Evolutionary conservation across 2,888 invertebrate genomes (phyloP).

Genomic region (Leucophora obtusa): DNA sequence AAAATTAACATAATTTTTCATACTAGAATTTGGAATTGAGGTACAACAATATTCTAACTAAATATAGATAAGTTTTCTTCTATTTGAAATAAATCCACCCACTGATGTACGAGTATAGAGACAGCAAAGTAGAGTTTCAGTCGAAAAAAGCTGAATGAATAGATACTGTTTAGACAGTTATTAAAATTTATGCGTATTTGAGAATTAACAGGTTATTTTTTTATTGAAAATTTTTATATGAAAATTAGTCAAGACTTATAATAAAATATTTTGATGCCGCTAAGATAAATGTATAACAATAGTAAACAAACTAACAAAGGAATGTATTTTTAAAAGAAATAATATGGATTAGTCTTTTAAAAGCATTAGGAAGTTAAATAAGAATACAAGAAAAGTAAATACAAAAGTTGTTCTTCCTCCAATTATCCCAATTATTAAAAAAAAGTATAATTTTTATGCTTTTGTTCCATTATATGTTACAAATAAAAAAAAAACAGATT

Average conservation of each 20-base stretch:
- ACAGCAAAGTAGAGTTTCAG: background rate
- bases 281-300: constrained; percentile 6
- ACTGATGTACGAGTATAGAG: background rate
- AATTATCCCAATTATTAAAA: too few species aligned
- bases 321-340: too few species aligned
- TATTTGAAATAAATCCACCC: background rate
- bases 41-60: too few species aligned
- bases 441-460: too few species aligned
- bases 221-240: background rate
- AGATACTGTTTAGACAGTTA: background rate
- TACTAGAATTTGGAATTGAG: too few species aligned
- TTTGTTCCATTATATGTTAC: too few species aligned
- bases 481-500: too few species aligned
- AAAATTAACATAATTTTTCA: constrained; percentile 22
- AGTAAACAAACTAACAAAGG: constrained; percentile 5
- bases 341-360: too few species aligned
- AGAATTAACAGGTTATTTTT: background rate
- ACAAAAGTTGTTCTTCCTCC: too few species aligned
- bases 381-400: too few species aligned
- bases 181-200: background rate
- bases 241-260: background rate
- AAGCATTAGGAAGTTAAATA: too few species aligned
- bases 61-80: constrained; percentile 2
- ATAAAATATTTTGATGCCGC: constrained; percentile 8
- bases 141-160: background rate